Percentiles rank a stretch among this genome's conserved stretches.
Conservation (phyloP, 2,113 vertebrate genomes). For the Rhinichthys klamathensis region DNA sequence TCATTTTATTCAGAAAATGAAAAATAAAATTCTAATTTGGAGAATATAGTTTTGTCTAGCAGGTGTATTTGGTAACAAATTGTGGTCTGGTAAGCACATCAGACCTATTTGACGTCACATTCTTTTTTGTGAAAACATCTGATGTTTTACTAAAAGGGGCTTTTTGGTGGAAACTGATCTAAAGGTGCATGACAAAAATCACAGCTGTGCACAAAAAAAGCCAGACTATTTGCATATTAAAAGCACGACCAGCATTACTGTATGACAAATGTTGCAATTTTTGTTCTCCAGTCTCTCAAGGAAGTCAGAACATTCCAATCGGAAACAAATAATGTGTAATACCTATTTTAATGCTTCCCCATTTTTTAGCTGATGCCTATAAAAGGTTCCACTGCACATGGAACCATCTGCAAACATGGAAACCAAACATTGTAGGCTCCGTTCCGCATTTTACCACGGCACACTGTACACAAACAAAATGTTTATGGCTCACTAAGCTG, state of each 20-base stretch:
- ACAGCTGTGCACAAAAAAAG: conserved; percentile 11
- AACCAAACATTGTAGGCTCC: conserved; percentile 38
- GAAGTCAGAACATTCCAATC: not conserved
- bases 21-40: not conserved
- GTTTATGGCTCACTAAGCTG: conserved; percentile 63
- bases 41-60: not conserved
- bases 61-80: not conserved
- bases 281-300: not conserved
- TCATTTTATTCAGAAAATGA: not conserved
- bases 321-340: conserved; percentile 8
- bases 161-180: conserved; percentile 10
- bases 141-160: not conserved
- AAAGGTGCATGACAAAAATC: conserved; percentile 3
- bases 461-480: conserved; percentile 34
- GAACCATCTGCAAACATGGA: conserved; percentile 36
- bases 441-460: conserved; percentile 41
- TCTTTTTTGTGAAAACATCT: not conserved
- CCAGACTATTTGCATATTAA: conserved; percentile 20
- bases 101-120: not conserved
- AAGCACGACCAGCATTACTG: not conserved
- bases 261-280: conserved; percentile 20
- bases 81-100: not conserved
- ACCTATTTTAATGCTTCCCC: conserved; percentile 24
- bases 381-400: not conserved
- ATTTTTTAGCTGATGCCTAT: conserved; percentile 5